Evolutionary conservation across 1,140 invertebrate genomes (phyloP).

Genomic region (Ylistrum balloti): DNA sequence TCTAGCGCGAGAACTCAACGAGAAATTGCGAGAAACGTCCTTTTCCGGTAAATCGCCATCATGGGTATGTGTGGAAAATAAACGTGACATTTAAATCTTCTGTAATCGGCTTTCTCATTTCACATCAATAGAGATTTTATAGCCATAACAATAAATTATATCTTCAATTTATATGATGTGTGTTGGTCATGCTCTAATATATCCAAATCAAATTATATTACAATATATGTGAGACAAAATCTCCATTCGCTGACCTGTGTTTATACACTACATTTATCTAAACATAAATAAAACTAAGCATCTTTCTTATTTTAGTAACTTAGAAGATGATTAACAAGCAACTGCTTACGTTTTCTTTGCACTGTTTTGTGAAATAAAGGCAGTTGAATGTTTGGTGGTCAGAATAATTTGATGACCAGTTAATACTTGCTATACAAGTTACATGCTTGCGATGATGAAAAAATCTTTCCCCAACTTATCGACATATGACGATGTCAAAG

Average conservation of each 20-base stretch:
- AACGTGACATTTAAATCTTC: constrained; percentile 7
- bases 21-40: constrained; percentile 4
- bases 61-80: constrained; percentile 34
- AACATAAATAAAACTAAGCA: too few relatives aligned
- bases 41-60: constrained; percentile 37
- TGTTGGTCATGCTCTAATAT: not conserved
- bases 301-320: too few relatives aligned
- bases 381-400: too few relatives aligned
- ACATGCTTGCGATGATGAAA: constrained; percentile 38
- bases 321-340: too few relatives aligned
- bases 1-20: not conserved
- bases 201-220: not conserved
- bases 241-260: not conserved
- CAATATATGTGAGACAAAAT: not conserved
- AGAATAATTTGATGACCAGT: too few relatives aligned
- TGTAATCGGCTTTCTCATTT: not conserved
- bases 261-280: not conserved
- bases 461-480: constrained; percentile 42
- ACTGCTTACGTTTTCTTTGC: too few relatives aligned
- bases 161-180: not conserved
- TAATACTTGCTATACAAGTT: too few relatives aligned
- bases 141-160: not conserved
- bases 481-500: constrained; percentile 38
- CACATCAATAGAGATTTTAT: not conserved
- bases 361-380: too few relatives aligned